These are phyloP conservation scores for Listronotus bonariensis DNA, from an alignment of 1,140 invertebrate species.

Conservation along the genomic window DNA sequence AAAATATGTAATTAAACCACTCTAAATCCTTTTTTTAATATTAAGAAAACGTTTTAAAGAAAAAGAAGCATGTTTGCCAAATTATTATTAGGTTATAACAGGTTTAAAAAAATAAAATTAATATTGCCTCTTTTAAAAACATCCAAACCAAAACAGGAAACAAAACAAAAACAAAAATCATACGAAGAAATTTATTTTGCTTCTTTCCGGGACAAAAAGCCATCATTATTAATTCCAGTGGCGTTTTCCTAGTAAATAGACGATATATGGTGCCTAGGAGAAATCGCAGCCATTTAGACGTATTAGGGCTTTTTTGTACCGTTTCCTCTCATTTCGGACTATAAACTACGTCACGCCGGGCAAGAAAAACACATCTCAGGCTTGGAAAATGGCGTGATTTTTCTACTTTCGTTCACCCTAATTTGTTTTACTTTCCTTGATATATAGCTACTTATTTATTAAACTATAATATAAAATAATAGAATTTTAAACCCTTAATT, in stretches of 20 bases:
- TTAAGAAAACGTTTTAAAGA: no score
- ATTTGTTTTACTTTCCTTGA: no score
- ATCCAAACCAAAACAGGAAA: no score
- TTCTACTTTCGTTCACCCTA: neutral
- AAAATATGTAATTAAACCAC: no score
- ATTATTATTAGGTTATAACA: no score
- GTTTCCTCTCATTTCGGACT: neutral
- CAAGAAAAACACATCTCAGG: neutral
- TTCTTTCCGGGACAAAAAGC: neutral
- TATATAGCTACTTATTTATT: no score
- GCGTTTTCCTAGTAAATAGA: slow-evolving; percentile 5
- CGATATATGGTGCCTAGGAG: slow-evolving; percentile 10
- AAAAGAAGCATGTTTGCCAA: no score
- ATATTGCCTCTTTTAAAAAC: no score
- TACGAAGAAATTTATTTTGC: slow-evolving; percentile 2
- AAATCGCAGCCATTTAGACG: slow-evolving; percentile 3
- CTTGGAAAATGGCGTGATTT: neutral
- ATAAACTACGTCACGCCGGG: neutral
- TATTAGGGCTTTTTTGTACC: slow-evolving; percentile 3
- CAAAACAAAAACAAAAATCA: slow-evolving; percentile 1
- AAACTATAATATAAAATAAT: no score
- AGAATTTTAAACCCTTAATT: no score
- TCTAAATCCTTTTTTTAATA: no score
- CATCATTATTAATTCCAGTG: slow-evolving; percentile 8
- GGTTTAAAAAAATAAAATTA: no score